Base-by-base conservation (phyloP, 1,140 invertebrate genomes). In the Drosophila ambigua region DNA sequence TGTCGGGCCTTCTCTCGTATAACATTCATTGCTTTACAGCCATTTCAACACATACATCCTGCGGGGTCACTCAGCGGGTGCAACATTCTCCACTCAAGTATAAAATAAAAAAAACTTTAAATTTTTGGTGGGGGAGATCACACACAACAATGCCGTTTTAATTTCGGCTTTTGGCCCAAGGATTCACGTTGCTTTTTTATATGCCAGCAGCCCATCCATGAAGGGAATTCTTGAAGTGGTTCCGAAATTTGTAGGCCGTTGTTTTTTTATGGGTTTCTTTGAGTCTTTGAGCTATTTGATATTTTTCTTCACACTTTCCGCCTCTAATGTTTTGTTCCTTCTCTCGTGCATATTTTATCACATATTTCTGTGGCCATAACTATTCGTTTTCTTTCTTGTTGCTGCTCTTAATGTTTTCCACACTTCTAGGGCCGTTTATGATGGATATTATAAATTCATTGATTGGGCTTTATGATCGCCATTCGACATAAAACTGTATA, bases 161-260 rank as follows among this genome's bases (percentile, higher is more conserved):
- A 81, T 85, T 66, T 65, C 43, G 51, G 46, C 28, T 31, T 16
- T 66, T 43, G 24, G 49, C 58, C 41, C 23, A 72, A 83, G 79
- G 84, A 89, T 85, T 31, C 83, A 87, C 88, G 83, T 77, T 52
- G 83, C 43, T 60, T 79, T 83, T 87, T 87, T 87, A 87, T 87
- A 83, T 71, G 79, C 82, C 67, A 88, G 88, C 83, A 88, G 79
- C 78, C 79, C 79, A 79, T 88, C 84, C 66, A 51, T 71, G 58
- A 46, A 55, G 41, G 24, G 41, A 24, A 62, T 67, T 75, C 61
- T 79, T 67, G 46, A 83, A 49, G 66, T 49, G 41, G 61, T 66
- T 23, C 46, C 16, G 45, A 57, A 66, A 77, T 65, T 64, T 77
- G 23, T 79, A 50, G 20, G 31, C 41, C 20, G 54, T 58, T 54